A percentile compares a stretch with the other conserved stretches of the same genome.
Evolutionary conservation across 2,888 invertebrate species (phyloP).

Genomic region (Lamproptera curius): DNA sequence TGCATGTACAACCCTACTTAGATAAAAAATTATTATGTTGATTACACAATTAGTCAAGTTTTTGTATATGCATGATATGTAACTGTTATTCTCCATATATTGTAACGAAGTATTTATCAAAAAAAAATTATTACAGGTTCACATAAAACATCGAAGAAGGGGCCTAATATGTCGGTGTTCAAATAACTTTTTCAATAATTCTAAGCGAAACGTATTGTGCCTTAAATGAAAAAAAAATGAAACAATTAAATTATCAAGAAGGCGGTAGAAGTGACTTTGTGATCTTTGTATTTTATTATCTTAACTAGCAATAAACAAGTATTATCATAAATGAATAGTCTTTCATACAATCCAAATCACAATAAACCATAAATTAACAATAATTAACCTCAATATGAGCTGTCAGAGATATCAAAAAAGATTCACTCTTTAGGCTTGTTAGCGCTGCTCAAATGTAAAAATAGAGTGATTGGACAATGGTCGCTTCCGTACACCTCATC

Average conservation of each 20-base stretch:
- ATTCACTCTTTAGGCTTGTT: constrained; percentile 63
- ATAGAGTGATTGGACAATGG: constrained; percentile 95
- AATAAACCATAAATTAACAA: constrained; percentile 16
- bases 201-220: neutral
- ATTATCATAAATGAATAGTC: neutral
- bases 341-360: constrained; percentile 19
- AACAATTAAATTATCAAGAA: neutral
- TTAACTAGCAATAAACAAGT: constrained; percentile 8
- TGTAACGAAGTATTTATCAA: too few species aligned
- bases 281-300: neutral
- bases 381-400: constrained; percentile 13
- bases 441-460: constrained; percentile 76
- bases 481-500: constrained; percentile 93
- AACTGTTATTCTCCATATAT: too few species aligned
- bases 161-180: constrained; percentile 52
- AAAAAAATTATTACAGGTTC: constrained; percentile 81
- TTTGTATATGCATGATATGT: too few species aligned
- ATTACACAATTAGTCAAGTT: too few species aligned
- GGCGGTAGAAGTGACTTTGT: too few species aligned
- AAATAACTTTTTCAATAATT: neutral
- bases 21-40: too few species aligned
- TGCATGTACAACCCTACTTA: too few species aligned
- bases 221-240: neutral
- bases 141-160: constrained; percentile 83
- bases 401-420: constrained; percentile 24